These are phyloP conservation scores for Chrysomela aeneicollis DNA, from an alignment of 2,888 invertebrate genomes.

Conservation along the genomic window DNA sequence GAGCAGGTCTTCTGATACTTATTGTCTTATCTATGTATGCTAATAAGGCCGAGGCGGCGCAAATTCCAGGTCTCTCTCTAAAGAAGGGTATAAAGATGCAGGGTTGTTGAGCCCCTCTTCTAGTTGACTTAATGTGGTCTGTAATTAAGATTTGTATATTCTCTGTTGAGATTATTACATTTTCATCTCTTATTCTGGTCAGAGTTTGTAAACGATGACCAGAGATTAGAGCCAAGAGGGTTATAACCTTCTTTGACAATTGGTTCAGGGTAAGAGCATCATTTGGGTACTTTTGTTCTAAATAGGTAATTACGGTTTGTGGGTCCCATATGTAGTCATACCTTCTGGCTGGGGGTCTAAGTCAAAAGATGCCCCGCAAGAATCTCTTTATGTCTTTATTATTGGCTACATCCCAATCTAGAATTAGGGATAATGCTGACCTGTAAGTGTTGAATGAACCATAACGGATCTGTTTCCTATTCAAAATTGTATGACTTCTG, in stretches of 20 bases:
- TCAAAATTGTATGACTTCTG: neutral
- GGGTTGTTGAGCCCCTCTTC: neutral
- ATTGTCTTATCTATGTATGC: too few relatives aligned
- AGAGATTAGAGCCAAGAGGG: neutral
- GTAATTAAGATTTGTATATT: neutral
- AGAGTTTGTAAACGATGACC: neutral
- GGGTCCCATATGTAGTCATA: conserved; percentile 2
- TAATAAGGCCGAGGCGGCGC: neutral
- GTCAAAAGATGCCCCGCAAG: neutral
- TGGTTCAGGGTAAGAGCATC: neutral
- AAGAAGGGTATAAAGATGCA: neutral
- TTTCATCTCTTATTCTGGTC: neutral
- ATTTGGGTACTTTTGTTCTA: neutral
- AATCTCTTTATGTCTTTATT: neutral
- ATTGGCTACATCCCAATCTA: neutral
- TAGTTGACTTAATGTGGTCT: neutral
- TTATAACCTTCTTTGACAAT: neutral
- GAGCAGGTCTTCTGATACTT: too few relatives aligned
- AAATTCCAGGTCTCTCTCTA: neutral
- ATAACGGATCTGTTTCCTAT: neutral
- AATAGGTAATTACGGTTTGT: neutral
- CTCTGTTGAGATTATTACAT: neutral
- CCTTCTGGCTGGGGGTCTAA: neutral
- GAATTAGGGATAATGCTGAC: neutral
- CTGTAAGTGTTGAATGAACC: neutral